Conservation (phyloP, 2,797 vertebrate genomes). For the Paguma larvata region DNA sequence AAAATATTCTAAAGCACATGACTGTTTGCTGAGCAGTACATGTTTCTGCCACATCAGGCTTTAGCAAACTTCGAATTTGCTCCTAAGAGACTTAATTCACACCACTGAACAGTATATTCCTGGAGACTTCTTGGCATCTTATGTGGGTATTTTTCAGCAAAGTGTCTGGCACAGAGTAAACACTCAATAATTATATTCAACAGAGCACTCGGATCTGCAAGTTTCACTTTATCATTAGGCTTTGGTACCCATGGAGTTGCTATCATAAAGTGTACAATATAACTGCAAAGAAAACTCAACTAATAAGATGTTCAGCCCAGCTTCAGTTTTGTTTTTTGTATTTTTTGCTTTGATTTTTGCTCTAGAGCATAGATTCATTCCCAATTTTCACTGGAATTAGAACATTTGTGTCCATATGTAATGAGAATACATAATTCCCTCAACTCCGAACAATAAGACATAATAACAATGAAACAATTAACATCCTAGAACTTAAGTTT, state of each 20-base stretch:
- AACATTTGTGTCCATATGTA: not conserved
- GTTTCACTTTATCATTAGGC: not conserved
- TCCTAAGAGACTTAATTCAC: not conserved
- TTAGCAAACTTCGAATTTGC: conserved; percentile 18
- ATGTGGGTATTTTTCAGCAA: not conserved
- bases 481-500: not conserved
- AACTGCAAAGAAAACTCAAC: not conserved
- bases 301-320: not conserved
- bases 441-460: not conserved
- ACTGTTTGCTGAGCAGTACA: not conserved
- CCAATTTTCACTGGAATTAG: not conserved
- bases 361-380: not conserved
- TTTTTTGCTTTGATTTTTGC: not conserved
- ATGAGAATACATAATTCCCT: not conserved
- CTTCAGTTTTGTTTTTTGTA: not conserved
- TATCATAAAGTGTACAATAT: not conserved
- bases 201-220: not conserved
- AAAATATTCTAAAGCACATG: not conserved
- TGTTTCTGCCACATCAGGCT: not conserved
- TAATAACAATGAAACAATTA: not conserved
- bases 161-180: not conserved
- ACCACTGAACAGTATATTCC: not conserved
- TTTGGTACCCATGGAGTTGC: not conserved
- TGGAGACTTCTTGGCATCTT: not conserved
- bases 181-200: not conserved